Evolutionary conservation across 2,888 invertebrate genomes (phyloP).

Genomic region (Nemoura dubitans): DNA sequence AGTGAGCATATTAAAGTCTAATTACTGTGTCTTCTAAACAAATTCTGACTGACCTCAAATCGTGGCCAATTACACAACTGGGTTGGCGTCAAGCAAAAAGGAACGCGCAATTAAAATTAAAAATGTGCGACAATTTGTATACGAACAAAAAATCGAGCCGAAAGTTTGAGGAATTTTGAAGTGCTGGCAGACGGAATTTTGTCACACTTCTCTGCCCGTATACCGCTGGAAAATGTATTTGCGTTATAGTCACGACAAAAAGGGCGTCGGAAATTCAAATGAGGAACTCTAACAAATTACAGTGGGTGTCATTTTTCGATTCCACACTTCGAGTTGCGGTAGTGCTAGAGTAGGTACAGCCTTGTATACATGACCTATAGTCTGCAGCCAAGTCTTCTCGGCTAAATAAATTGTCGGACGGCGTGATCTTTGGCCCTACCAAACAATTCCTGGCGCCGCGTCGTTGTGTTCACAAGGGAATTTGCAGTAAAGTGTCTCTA

Average conservation of each 20-base stretch:
- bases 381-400: neutral
- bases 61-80: no score
- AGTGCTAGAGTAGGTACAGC: neutral
- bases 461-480: neutral
- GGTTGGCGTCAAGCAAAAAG: neutral
- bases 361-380: neutral
- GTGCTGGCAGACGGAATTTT: neutral
- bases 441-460: slow-evolving; percentile 36
- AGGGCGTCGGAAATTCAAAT: neutral
- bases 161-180: neutral
- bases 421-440: neutral
- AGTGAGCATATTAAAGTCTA: neutral
- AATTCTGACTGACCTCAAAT: no score
- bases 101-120: neutral
- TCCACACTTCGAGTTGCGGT: neutral
- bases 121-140: neutral
- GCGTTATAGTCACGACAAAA: neutral
- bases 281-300: neutral
- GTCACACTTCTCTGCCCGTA: neutral
- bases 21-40: neutral
- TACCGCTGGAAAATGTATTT: neutral
- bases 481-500: neutral
- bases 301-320: neutral
- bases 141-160: neutral
- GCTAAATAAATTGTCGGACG: slow-evolving; percentile 27